phyloP scores from a whole-genome alignment of 2,797 vertebrate species.

The Peromyscus aztecus region DNA sequence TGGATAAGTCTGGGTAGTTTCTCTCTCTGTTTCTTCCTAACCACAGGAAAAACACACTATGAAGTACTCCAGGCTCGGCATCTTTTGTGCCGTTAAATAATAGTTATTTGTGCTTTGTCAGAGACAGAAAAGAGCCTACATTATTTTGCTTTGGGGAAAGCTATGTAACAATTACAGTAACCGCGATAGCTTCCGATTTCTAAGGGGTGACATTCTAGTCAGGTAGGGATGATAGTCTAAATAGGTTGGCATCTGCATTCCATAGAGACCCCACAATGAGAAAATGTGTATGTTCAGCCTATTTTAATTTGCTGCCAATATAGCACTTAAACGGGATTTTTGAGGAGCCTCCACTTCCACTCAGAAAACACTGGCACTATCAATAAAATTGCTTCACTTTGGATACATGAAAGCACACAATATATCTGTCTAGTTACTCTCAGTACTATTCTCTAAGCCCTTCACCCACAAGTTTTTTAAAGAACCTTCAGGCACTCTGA shows the following conservation, averaged over 20 bases:
- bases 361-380: constrained; percentile 30
- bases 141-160: constrained; percentile 72
- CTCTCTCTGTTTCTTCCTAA: constrained; percentile 81
- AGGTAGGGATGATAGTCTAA: constrained; percentile 60
- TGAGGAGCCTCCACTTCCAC: not conserved
- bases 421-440: not conserved
- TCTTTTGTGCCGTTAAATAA: constrained; percentile 74
- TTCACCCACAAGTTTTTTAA: constrained; percentile 4
- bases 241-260: constrained; percentile 26
- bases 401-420: constrained; percentile 37
- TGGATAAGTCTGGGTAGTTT: constrained; percentile 84
- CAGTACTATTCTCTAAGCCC: not conserved
- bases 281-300: not conserved
- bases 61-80: constrained; percentile 62
- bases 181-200: constrained; percentile 47
- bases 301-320: constrained; percentile 68
- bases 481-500: constrained; percentile 11
- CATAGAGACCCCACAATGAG: constrained; percentile 9
- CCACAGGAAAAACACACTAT: constrained; percentile 76
- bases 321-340: constrained; percentile 8
- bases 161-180: constrained; percentile 65
- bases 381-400: constrained; percentile 12
- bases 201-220: constrained; percentile 54
- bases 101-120: constrained; percentile 67
- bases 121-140: constrained; percentile 50